Conservation (phyloP, 1,140 invertebrate genomes). For the Batillaria attramentaria region DNA sequence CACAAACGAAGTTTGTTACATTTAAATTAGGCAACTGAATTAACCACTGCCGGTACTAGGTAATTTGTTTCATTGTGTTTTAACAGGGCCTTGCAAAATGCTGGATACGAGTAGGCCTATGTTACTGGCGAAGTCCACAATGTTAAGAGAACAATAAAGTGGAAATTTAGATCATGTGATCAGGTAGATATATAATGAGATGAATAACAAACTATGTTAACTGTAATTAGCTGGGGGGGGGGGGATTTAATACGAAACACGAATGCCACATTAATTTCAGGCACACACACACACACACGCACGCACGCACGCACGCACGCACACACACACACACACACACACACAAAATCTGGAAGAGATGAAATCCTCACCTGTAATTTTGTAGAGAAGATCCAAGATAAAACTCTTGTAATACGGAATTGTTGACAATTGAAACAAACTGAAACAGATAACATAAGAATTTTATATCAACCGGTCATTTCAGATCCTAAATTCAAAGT, state of each 20-base stretch:
- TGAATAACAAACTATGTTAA: background rate
- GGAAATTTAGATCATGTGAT: too few relatives aligned
- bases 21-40: too few relatives aligned
- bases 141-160: too few relatives aligned
- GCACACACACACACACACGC: background rate
- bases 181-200: background rate
- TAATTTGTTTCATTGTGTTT: too few relatives aligned
- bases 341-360: background rate
- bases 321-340: background rate
- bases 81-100: too few relatives aligned
- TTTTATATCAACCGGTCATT: background rate
- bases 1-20: too few relatives aligned
- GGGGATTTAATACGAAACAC: background rate
- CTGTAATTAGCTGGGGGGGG: background rate
- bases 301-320: background rate
- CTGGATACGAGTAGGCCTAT: too few relatives aligned
- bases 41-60: too few relatives aligned
- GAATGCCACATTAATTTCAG: background rate
- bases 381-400: background rate
- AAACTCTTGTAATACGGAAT: background rate
- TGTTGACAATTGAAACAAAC: slow-evolving; percentile 9
- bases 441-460: background rate
- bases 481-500: background rate
- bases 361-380: background rate
- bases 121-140: too few relatives aligned